Evolutionary conservation across 1,140 invertebrate genomes (phyloP), one percentile per base, ranked within the genome.

Genomic region (Papilio xuthus): DNA sequence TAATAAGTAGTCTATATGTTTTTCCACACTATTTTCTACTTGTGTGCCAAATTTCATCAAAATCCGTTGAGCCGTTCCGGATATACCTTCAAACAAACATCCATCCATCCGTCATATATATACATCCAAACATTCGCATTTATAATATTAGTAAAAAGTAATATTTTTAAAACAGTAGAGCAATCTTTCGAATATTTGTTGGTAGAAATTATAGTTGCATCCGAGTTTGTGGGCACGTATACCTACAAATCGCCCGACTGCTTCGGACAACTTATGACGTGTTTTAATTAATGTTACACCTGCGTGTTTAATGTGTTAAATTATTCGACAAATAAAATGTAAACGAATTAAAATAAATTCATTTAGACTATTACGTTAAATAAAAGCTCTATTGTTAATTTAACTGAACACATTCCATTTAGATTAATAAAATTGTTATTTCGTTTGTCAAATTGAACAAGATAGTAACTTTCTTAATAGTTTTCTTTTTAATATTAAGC

Each of bases 171-270:
- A 20, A 23, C 37, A 69, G 76, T 82, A 83, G 80, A 83, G 77
- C 79, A 81, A 67, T 18, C 23, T 67, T 67, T 67, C 60, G 60
- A 67, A 26, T 67, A 67, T 15, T 4, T 67, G 23, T 26, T 26
- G 23, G 60, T 60, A 26, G 56, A 60, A 60, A 23, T 26, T 60
- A 12, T 60, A 60, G 56, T 60, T 60, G 32, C 32, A 42, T 71
- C 69, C 9, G 13, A 41, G 18, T 72, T 71, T 72, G 70, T 72
- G 70, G 70, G 70, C 37, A 42, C 41, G 41, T 44, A 82, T 37
- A 37, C 32, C 32, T 37, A 37, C 84, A 89, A 89, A 90, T 92
- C 84, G 86, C 81, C 80, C 83, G 83, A 78, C 88, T 88, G 85
- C 85, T 77, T 88, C 76, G 83, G 86, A 90, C 88, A 84, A 81